Conservation (phyloP, 2,797 vertebrate genomes). For the Pteropus rufus region DNA sequence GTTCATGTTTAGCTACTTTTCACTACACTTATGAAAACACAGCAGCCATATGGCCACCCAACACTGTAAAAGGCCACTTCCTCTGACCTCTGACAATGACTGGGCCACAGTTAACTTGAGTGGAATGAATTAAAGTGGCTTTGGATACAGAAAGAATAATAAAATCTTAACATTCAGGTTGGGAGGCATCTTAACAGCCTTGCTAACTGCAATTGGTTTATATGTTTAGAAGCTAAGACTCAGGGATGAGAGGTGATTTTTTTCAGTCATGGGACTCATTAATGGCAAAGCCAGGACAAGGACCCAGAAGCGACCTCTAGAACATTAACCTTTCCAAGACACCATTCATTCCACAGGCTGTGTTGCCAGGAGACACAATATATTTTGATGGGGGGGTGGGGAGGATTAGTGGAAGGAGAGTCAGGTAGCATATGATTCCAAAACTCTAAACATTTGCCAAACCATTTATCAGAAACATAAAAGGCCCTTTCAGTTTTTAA, state of each 20-base stretch:
- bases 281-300: conserved; percentile 11
- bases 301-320: conserved; percentile 22
- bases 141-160: background rate
- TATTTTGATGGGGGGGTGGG: conserved; percentile 1
- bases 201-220: background rate
- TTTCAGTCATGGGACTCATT: background rate
- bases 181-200: background rate
- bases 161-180: background rate
- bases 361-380: conserved; percentile 60
- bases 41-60: no score
- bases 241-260: background rate
- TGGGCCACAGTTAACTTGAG: background rate
- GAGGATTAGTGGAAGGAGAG: conserved; percentile 58
- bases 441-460: conserved; percentile 62
- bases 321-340: conserved; percentile 47
- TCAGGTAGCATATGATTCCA: conserved; percentile 59
- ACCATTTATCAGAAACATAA: conserved; percentile 73
- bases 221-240: background rate
- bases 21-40: background rate
- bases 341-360: conserved; percentile 22
- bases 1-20: background rate
- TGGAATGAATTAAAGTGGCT: background rate
- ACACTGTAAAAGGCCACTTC: background rate
- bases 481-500: conserved; percentile 69
- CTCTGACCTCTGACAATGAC: background rate